Evolutionary conservation across 1,140 invertebrate genomes (phyloP), one percentile per base, ranked within the genome.

Genomic region (Cyclina sinensis): DNA sequence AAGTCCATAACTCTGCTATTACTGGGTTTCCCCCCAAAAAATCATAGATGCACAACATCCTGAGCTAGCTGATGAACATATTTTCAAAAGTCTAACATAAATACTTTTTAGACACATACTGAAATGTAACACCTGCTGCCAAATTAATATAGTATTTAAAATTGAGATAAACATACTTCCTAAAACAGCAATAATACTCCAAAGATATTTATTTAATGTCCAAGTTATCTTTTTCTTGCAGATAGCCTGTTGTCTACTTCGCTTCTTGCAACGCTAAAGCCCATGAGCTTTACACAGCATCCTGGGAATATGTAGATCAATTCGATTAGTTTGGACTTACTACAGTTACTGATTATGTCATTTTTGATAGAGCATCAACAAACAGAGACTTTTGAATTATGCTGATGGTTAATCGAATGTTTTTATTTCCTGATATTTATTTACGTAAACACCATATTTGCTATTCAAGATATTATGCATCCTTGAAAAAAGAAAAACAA

Each of bases 241-340:
- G 84, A 80, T 90, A 86, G 89, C 86, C 86, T 54, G 81, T 90
- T 46, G 89, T 70, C 4, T 90, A 90, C 35, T 90, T 85, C 81
- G 80, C 78, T 18, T 88, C 89, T 12, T 54, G 79, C 59, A 73
- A 80, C n/a, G 89, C 81, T 9, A 88, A 76, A 39, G 82, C 89
- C 16, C 76, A 85, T 54, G 73, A 90, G 48, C 54, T 90, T 4
- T 90, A 86, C 48, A 90, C 43, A 14, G 88, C 85, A 18, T 90
- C 88, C 57, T 90, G 89, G 89, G 76, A 88, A 21, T 90, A 86
- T 81, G 86, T 90, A 30, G 80, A 88, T 43, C 11, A 62, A 46
- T 21, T 90, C 9, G 86, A 84, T 57, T 86, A 90, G 4, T n/a
- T 76, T 68, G 80, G 86, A 12, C 79, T 85, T 74, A 76, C 79